These are phyloP conservation scores for Axinella damicornis DNA, from an alignment of 37 sponge, comb jelly and placozoan species.

Conservation along the genomic window DNA sequence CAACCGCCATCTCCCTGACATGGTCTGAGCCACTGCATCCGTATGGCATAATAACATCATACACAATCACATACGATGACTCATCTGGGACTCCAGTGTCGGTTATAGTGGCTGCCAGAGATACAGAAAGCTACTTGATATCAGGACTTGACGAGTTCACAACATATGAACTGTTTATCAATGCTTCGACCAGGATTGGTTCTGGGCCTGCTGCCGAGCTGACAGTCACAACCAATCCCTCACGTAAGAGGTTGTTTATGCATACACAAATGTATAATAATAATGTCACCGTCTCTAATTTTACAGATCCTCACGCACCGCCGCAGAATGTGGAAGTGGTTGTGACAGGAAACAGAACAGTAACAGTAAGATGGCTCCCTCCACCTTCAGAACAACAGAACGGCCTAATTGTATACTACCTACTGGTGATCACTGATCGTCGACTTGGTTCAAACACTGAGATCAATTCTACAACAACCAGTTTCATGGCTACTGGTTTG, in stretches of 20 bases:
- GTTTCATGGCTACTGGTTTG: not conserved
- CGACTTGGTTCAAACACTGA: not conserved
- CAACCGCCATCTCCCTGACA: not conserved
- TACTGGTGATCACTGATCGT: not conserved
- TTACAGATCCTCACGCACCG: conserved; percentile 1
- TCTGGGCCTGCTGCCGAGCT: no score
- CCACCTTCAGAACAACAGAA: conserved; percentile 16
- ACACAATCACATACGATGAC: not conserved
- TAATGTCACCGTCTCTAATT: no score
- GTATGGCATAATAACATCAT: not conserved
- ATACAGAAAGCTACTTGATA: conserved; percentile 10
- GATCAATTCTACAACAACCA: not conserved
- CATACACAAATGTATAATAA: no score
- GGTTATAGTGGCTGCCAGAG: conserved; percentile 6
- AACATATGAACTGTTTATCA: no score
- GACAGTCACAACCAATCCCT: no score
- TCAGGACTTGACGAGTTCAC: no score
- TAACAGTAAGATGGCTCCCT: conserved; percentile 7
- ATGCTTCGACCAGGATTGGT: no score
- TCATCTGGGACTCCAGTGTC: conserved; percentile 11
- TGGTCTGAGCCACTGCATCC: conserved; percentile 2
- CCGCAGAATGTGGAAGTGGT: not conserved
- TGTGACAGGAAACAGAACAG: conserved; percentile 10
- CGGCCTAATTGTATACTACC: conserved; percentile 28
- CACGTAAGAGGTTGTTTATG: no score